A percentile compares a stretch with the other conserved stretches of the same genome.
Evolutionary conservation across 2,797 vertebrate genomes (phyloP).

Genomic region (Chaunax sp.): DNA sequence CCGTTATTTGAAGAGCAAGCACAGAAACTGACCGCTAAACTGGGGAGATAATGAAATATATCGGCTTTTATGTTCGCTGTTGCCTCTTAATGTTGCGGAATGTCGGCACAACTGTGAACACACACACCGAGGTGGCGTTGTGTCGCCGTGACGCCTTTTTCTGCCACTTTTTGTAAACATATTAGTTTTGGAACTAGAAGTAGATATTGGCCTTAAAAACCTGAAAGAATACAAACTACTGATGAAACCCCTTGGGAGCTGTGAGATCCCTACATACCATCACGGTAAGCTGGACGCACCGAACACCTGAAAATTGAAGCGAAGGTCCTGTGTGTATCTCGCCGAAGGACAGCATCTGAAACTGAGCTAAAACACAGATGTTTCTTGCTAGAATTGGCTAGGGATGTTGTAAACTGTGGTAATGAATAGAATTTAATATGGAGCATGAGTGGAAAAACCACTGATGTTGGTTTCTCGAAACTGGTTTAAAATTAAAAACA

Average conservation of each 20-base stretch:
- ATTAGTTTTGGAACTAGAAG: no score
- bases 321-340: background rate
- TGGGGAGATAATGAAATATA: no score
- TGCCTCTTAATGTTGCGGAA: no score
- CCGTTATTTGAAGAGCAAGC: no score
- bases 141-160: no score
- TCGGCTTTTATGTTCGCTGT: no score
- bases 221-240: background rate
- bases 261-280: background rate
- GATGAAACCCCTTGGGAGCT: conserved; percentile 16
- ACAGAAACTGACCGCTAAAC: no score
- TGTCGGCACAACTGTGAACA: no score
- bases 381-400: background rate
- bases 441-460: background rate
- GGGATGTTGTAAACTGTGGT: background rate
- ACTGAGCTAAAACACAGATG: conserved; percentile 2
- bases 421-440: background rate
- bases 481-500: background rate
- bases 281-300: background rate
- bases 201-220: no score
- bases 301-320: conserved; percentile 16
- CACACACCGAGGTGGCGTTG: no score
- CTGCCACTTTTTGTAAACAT: no score
- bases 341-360: background rate
- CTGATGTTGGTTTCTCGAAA: background rate